phyloP scores from a whole-genome alignment of 2,113 vertebrate genomes.

The Pelmatolapia mariae region DNA sequence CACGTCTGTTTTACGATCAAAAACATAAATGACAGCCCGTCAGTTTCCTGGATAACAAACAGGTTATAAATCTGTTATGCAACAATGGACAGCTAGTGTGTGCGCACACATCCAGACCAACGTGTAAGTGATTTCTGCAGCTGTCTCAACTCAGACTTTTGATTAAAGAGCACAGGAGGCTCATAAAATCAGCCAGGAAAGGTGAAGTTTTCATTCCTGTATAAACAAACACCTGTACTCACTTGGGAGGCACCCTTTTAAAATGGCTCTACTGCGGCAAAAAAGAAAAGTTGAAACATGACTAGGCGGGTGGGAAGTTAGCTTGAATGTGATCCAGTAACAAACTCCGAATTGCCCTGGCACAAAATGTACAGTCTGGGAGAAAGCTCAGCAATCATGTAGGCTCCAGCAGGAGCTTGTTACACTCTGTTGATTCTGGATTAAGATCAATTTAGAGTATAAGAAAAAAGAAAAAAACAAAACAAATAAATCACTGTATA shows the following conservation, averaged over 20 bases:
- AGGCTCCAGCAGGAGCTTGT: constrained; percentile 2
- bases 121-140: background rate
- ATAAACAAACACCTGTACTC: constrained; percentile 50
- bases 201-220: constrained; percentile 13
- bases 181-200: background rate
- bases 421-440: constrained; percentile 1
- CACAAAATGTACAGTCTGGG: constrained; percentile 16
- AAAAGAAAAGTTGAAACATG: constrained; percentile 16
- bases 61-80: background rate
- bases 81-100: background rate
- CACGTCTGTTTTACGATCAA: background rate
- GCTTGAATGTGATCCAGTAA: constrained; percentile 29
- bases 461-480: background rate
- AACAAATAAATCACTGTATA: background rate
- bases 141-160: background rate
- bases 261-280: background rate
- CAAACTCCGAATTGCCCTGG: constrained; percentile 17
- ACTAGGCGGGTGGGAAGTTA: constrained; percentile 19
- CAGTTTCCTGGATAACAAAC: background rate
- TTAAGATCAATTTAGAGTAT: background rate
- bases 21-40: background rate
- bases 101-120: constrained; percentile 3
- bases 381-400: background rate
- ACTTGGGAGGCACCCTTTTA: background rate
- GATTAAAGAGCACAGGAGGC: background rate